Conservation (phyloP, 2,797 vertebrate genomes). For the Pangasius larnaudii region DNA sequence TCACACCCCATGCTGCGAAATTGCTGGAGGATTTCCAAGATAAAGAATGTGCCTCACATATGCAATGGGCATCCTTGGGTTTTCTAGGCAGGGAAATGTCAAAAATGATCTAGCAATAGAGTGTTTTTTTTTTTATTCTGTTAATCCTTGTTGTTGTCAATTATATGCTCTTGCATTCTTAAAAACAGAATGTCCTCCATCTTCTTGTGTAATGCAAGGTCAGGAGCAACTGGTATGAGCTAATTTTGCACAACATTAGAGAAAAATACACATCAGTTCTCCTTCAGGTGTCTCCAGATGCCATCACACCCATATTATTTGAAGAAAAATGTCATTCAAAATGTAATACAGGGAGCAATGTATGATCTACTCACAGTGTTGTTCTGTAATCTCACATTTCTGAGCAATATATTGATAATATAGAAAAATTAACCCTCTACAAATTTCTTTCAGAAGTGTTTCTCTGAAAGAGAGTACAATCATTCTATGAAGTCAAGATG, state of each 20-base stretch:
- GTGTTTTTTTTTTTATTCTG: constrained; percentile 26
- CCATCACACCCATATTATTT: neutral
- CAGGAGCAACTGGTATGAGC: constrained; percentile 35
- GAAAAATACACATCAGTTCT: constrained; percentile 24
- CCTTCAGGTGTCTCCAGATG: constrained; percentile 15
- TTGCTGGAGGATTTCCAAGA: constrained; percentile 28
- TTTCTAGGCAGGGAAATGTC: constrained; percentile 40
- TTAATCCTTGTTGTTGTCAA: constrained; percentile 46
- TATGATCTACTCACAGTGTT: neutral
- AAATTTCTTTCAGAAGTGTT: neutral
- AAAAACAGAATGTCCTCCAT: constrained; percentile 28
- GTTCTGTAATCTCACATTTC: neutral
- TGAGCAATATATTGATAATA: neutral
- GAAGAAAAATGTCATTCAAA: constrained; percentile 9
- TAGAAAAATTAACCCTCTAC: neutral
- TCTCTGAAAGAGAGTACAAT: neutral
- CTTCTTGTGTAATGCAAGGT: constrained; percentile 35
- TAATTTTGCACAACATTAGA: constrained; percentile 28
- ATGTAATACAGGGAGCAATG: neutral
- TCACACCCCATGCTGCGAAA: constrained; percentile 28
- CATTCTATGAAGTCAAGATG: neutral
- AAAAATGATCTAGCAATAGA: constrained; percentile 35
- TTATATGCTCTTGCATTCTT: constrained; percentile 34
- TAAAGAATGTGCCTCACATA: constrained; percentile 26
- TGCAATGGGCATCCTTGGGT: constrained; percentile 38